These are phyloP conservation scores for Bettongia penicillata DNA, from an alignment of 2,113 vertebrate species.

Conservation along the genomic window DNA sequence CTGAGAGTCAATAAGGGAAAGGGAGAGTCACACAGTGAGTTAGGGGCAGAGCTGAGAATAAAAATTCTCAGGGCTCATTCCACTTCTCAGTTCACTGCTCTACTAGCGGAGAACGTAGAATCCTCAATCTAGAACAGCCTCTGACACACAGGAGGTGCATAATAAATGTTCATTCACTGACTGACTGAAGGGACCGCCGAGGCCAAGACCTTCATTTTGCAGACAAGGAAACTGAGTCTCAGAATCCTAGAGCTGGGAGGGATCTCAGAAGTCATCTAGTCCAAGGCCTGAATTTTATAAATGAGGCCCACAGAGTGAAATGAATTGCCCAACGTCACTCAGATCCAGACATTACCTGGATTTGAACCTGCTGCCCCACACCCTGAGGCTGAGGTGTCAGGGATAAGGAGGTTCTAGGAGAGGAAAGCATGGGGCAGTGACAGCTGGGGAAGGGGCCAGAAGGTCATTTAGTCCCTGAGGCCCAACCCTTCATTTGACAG, in stretches of 20 bases:
- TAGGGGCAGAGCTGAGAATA: neutral
- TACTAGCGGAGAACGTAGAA: too few relatives aligned
- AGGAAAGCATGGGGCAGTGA: too few relatives aligned
- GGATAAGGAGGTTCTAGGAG: too few relatives aligned
- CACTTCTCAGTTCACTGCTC: too few relatives aligned
- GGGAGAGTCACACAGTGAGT: neutral
- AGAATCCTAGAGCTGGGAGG: neutral
- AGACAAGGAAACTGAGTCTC: neutral
- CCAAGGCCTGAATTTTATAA: too few relatives aligned
- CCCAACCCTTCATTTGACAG: too few relatives aligned
- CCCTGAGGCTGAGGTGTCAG: too few relatives aligned
- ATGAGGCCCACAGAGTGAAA: neutral
- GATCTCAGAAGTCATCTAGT: too few relatives aligned
- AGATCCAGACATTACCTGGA: neutral
- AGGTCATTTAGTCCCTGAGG: too few relatives aligned
- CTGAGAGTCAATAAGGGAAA: neutral
- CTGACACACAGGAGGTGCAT: neutral
- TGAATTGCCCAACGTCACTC: neutral
- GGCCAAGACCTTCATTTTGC: too few relatives aligned
- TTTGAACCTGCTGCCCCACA: neutral
- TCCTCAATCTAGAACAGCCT: too few relatives aligned
- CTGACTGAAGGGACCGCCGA: neutral
- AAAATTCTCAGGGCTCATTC: neutral
- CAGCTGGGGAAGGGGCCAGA: neutral
- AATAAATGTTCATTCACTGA: neutral